Evolutionary conservation across 2,113 vertebrate genomes (phyloP), one percentile per base, ranked within the genome.

Genomic region (Andinoacara biseriatus): DNA sequence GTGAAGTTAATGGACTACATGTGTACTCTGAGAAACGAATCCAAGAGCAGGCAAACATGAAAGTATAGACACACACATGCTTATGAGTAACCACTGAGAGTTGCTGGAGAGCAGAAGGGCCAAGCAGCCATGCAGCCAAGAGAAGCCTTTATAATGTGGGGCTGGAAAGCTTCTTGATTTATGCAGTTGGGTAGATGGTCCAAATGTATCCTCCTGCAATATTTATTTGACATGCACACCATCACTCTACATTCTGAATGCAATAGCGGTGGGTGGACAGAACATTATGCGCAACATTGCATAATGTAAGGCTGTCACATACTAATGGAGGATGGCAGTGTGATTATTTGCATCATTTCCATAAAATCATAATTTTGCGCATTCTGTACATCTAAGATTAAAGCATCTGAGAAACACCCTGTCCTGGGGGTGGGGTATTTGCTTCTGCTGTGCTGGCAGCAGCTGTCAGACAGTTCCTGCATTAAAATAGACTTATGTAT

Each of bases 171-270:
- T 87, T 82, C 83, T 76, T 92, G 90, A 90, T 92, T 92, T 87
- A 91, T 92, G 92, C 89, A 86, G 88, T 56, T 84, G 79, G 81
- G 80, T 91, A 86, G 92, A 90, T 88, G 91, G 91, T 90, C 90
- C 89, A 93, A 90, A 92, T 91, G 91, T 87, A 89, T 91, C 90
- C 84, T 89, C 35, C 69, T 93, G 90, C 88, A 93, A 89, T 92
- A 92, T 92, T 92, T 89, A 93, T 93, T 86, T 89, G 90, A 92
- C 87, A 85, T 89, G 84, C 82, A 86, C 87, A 87, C 79, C 89
- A 90, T 92, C 85, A 85, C 86, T 93, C 84, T 78, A 75, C 80
- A 87, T 88, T 89, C 80, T 86, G 76, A 81, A 85, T 82, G 86
- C 87, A 88, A 58, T 56, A 61, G 83, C 81, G 65, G 85, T 90